Percentiles rank a stretch among this genome's conserved stretches.
Evolutionary conservation across 2,797 vertebrate species (phyloP).

Genomic region (Threskiornis aethiopicus): DNA sequence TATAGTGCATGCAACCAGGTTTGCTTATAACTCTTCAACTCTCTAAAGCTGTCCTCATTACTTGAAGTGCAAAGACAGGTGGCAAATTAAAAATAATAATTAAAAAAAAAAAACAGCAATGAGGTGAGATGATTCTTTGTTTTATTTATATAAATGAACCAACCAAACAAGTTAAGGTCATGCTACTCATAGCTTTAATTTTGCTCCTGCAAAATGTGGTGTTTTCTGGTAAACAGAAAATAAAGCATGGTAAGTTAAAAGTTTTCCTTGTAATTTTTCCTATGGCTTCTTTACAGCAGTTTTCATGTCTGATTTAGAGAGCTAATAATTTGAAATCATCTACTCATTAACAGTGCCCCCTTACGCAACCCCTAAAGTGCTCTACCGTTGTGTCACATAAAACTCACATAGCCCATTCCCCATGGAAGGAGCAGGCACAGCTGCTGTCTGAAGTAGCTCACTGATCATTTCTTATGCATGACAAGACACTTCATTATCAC

Average conservation of each 20-base stretch:
- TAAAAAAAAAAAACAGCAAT: accelerated
- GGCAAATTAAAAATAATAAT: neutral
- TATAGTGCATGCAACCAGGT: neutral
- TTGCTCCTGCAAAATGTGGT: neutral
- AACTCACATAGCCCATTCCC: neutral
- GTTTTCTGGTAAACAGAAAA: neutral
- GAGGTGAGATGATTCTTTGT: neutral
- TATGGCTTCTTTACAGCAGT: neutral
- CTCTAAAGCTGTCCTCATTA: neutral
- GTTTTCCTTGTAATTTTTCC: neutral
- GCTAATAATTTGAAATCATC: neutral
- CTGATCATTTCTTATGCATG: neutral
- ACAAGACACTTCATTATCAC: conserved; percentile 7
- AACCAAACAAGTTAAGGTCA: neutral
- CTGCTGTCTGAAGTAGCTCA: neutral
- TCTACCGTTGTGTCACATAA: neutral
- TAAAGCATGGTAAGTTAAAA: neutral
- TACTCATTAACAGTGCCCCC: neutral
- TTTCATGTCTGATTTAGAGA: neutral
- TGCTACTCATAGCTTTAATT: neutral
- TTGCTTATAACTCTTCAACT: neutral
- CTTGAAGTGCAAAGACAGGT: neutral
- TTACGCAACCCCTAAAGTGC: neutral
- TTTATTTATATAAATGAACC: neutral
- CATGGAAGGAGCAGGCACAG: neutral